phyloP scores from a whole-genome alignment of 1,140 invertebrate species.

The Scaptomyza pallida region DNA sequence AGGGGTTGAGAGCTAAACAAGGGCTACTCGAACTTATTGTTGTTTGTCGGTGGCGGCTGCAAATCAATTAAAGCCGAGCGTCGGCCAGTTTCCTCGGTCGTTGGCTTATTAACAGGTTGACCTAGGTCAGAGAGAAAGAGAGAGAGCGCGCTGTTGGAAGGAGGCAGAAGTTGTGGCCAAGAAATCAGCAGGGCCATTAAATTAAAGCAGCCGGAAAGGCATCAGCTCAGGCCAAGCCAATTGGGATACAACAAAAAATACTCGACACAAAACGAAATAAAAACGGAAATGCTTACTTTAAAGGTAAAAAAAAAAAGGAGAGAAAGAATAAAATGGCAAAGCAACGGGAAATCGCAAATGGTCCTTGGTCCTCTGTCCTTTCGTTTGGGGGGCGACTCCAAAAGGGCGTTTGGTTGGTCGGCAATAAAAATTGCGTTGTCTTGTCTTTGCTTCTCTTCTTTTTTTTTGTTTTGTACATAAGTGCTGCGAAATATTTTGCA shows the following conservation, averaged over 20 bases:
- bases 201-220: conserved; percentile 74
- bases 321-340: conserved; percentile 19
- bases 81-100: conserved; percentile 2
- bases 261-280: conserved; percentile 23
- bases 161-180: neutral
- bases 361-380: conserved; percentile 9
- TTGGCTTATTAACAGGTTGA: conserved; percentile 54
- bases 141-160: neutral
- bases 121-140: conserved; percentile 50
- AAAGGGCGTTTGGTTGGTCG: conserved; percentile 8
- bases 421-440: conserved; percentile 54
- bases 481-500: conserved; percentile 37
- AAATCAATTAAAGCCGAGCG: conserved; percentile 71
- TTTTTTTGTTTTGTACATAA: conserved; percentile 24
- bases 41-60: conserved; percentile 40
- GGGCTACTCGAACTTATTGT: conserved; percentile 42
- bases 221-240: conserved; percentile 22
- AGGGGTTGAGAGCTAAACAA: conserved; percentile 31
- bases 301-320: conserved; percentile 17
- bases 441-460: neutral
- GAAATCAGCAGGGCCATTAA: conserved; percentile 66
- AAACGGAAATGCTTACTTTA: conserved; percentile 55
- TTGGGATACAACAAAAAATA: neutral
- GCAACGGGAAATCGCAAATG: conserved; percentile 36
- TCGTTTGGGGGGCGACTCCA: neutral